A percentile compares a stretch with the other conserved stretches of the same genome.
Conservation (phyloP, 2,113 vertebrate species). For the Hylia prasina region DNA sequence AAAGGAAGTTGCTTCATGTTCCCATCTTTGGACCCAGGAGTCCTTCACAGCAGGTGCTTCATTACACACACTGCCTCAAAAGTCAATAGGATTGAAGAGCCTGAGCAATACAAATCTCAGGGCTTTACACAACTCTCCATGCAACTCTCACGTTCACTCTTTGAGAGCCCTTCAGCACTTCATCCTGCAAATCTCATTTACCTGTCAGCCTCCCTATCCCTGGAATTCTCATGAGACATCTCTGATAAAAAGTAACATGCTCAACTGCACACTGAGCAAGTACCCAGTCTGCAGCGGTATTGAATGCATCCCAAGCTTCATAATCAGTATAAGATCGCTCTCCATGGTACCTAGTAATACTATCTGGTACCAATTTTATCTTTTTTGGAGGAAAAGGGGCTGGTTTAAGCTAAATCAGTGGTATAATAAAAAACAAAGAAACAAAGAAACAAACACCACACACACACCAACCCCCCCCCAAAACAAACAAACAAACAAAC, state of each 20-base stretch:
- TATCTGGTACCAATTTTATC: neutral
- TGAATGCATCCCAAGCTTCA: neutral
- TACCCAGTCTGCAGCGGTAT: neutral
- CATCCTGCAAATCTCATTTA: neutral
- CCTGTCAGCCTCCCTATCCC: neutral
- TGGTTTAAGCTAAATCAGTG: neutral
- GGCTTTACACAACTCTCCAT: neutral
- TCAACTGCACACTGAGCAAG: neutral
- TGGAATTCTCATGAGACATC: neutral
- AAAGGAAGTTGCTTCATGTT: neutral
- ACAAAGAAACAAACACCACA: no score
- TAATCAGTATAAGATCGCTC: neutral
- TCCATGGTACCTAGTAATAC: neutral
- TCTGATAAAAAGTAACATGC: neutral
- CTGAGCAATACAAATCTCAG: neutral
- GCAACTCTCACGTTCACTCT: neutral
- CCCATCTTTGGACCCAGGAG: neutral
- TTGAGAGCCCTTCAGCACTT: neutral
- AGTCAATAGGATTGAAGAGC: neutral
- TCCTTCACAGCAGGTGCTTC: neutral
- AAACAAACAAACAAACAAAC: neutral
- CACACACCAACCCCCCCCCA: no score
- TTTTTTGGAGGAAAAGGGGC: neutral
- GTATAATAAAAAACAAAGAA: neutral
- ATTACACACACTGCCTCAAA: neutral